Evolutionary conservation across 2,888 invertebrate genomes (phyloP), one percentile per base, ranked within the genome.

Genomic region (Zaprionus lineosus): DNA sequence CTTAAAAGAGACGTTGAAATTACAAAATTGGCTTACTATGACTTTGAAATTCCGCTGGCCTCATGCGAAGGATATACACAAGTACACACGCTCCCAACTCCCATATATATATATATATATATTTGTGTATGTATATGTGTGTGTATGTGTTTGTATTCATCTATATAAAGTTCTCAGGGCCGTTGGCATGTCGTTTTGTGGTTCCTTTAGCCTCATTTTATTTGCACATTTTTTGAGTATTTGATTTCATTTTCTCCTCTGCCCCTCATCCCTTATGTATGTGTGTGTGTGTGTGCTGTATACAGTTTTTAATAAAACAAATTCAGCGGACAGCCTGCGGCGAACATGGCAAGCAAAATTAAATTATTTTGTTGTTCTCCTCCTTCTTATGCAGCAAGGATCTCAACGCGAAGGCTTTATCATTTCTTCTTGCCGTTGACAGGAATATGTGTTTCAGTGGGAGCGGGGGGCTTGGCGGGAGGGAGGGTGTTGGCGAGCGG

Each of bases 281-380:
- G 40, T 36, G 16, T 48, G 41, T 53, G 18, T 39, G 40, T 40
- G 50, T 44, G 26, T 36, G 39, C 63, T 52, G 61, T 74, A 59
- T 46, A 69, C 83, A 74, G 74, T 74, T 78, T 74, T 78, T 81
- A 81, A 83, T 81, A 81, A 81, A 79, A 81, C 81, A 79, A 81
- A 85, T 81, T 81, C 67, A 68, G 63, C 85, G 77, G 82, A 62
- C 61, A 57, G 71, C 81, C 81, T 74, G 84, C 81, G 84, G 81
- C 84, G 77, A 70, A 70, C 74, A 85, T 82, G 81, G 73, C 84
- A 82, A 65, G 66, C 60, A 59, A 85, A 82, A 82, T 85, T 65
- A 84, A 82, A 86, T 85, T 84, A 79, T 85, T 85, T 85, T 64
- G 56, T 59, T 71, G 65, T 74, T 74, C 61, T 63, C 16, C 39